These are phyloP conservation scores for Brachyrhaphis roseni DNA, from an alignment of 2,797 vertebrate genomes.

Conservation along the genomic window DNA sequence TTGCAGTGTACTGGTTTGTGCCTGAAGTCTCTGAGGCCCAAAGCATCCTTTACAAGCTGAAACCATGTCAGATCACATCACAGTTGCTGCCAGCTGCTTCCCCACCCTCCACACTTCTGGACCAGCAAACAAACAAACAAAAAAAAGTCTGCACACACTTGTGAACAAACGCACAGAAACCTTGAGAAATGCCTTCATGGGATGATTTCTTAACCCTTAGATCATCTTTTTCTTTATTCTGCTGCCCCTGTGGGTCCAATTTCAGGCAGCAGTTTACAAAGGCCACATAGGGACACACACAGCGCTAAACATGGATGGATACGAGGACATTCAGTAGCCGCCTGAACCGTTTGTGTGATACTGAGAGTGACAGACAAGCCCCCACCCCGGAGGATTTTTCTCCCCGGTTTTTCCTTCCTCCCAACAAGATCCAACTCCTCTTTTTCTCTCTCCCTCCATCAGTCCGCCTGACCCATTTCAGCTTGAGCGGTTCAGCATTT, in stretches of 20 bases:
- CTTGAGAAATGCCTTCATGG: slow-evolving; percentile 38
- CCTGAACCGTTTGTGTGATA: slow-evolving; percentile 21
- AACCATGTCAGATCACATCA: slow-evolving; percentile 75
- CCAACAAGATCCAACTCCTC: slow-evolving; percentile 13
- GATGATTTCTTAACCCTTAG: slow-evolving; percentile 38
- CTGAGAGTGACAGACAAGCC: slow-evolving; percentile 38
- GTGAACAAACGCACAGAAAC: slow-evolving; percentile 15
- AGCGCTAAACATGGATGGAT: slow-evolving; percentile 34
- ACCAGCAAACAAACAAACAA: slow-evolving; percentile 25
- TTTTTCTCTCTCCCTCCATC: slow-evolving; percentile 36
- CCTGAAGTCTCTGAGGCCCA: slow-evolving; percentile 55
- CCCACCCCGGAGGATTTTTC: slow-evolving; percentile 43
- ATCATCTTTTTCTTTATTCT: slow-evolving; percentile 9
- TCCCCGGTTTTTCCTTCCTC: slow-evolving; percentile 10
- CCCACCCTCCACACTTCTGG: slow-evolving; percentile 20
- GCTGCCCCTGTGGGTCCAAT: slow-evolving; percentile 30
- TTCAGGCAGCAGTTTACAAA: slow-evolving; percentile 46
- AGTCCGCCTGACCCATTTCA: slow-evolving; percentile 58
- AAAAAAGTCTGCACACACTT: slow-evolving; percentile 6
- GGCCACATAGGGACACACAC: slow-evolving; percentile 13
- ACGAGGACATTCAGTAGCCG: slow-evolving; percentile 39
- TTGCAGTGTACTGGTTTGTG: slow-evolving; percentile 23
- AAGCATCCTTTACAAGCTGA: slow-evolving; percentile 65
- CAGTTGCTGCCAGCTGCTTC: slow-evolving; percentile 52
- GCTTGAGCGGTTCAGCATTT: slow-evolving; percentile 12